A percentile compares a stretch with the other conserved stretches of the same genome.
phyloP scores from a whole-genome alignment of 2,113 vertebrate genomes.

The Oryzias curvinotus region DNA sequence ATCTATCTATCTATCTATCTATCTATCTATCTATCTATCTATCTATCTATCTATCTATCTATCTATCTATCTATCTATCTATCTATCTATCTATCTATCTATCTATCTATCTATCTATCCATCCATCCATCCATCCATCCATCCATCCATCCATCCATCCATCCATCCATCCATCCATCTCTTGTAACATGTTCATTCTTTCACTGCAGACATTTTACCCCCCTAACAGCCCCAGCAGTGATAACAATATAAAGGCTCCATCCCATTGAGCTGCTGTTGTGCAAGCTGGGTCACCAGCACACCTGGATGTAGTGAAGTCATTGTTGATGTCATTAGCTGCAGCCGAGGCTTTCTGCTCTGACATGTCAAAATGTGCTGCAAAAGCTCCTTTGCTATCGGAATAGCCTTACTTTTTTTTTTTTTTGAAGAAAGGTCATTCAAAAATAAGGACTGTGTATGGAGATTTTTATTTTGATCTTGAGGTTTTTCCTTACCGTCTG shows the following conservation, averaged over 20 bases:
- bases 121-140: slow-evolving; percentile 12
- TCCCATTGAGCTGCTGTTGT: slow-evolving; percentile 26
- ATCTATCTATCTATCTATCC: slow-evolving; percentile 17
- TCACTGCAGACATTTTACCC: slow-evolving; percentile 19
- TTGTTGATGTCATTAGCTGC: slow-evolving; percentile 14
- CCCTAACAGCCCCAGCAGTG: background rate
- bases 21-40: background rate
- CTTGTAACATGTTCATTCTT: slow-evolving; percentile 6
- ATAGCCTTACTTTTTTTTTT: background rate
- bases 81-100: slow-evolving; percentile 17
- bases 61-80: slow-evolving; percentile 18
- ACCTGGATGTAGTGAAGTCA: slow-evolving; percentile 9
- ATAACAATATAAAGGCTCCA: slow-evolving; percentile 26
- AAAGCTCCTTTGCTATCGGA: background rate
- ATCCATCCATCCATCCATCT: background rate
- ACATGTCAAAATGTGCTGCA: slow-evolving; percentile 53
- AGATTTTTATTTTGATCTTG: background rate
- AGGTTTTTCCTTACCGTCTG: background rate
- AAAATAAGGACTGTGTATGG: background rate
- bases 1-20: slow-evolving; percentile 14
- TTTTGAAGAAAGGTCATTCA: background rate
- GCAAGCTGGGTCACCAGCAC: slow-evolving; percentile 20
- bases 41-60: slow-evolving; percentile 9
- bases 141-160: slow-evolving; percentile 7
- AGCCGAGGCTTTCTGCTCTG: slow-evolving; percentile 34